Percentiles rank a stretch among this genome's conserved stretches.
Evolutionary conservation across 1,140 invertebrate species (phyloP).

Genomic region (Aphis craccivora): DNA sequence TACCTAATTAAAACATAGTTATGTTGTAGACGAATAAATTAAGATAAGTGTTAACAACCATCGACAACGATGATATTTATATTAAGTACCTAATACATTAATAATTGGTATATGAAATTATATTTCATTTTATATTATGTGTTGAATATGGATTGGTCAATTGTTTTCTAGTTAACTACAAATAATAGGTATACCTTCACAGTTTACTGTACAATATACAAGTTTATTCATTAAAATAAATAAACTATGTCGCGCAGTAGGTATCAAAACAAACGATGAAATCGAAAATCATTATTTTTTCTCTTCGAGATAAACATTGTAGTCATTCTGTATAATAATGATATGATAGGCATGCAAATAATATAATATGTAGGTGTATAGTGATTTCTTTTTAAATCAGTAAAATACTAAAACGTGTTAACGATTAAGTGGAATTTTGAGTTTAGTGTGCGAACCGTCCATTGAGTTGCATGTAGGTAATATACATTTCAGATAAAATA

Average conservation of each 20-base stretch:
- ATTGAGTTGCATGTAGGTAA: background rate
- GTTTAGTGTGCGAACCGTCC: background rate
- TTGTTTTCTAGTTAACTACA: no score
- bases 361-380: background rate
- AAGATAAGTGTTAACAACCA: background rate
- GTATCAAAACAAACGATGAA: background rate
- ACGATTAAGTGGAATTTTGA: background rate
- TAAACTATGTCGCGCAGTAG: background rate
- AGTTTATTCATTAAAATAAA: background rate
- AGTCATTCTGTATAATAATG: background rate
- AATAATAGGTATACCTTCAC: no score
- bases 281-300: background rate
- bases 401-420: background rate
- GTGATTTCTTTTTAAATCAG: background rate
- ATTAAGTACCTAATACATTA: no score
- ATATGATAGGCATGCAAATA: background rate
- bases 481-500: background rate
- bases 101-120: no score
- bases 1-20: background rate
- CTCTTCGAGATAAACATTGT: background rate
- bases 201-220: no score
- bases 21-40: background rate
- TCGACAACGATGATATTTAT: no score
- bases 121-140: no score
- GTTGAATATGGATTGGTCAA: no score